Percentiles rank a stretch among this genome's conserved stretches.
These are phyloP conservation scores for Glaucopsyche alexis DNA, from an alignment of 2,888 invertebrate species.

Conservation along the genomic window DNA sequence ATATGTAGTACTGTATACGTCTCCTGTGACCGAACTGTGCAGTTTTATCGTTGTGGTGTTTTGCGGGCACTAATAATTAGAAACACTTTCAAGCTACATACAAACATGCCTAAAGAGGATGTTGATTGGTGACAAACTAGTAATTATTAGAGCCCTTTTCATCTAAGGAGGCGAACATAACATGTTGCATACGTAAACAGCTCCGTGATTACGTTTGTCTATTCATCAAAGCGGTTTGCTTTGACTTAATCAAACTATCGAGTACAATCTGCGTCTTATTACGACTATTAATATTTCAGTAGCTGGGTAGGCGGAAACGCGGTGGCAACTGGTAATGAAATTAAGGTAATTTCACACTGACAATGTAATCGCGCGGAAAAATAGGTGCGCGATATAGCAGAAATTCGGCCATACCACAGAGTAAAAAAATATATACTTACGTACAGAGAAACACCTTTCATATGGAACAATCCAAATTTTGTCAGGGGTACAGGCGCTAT, in stretches of 20 bases:
- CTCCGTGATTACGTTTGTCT: conserved; percentile 3
- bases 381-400: not conserved
- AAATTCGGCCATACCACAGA: not conserved
- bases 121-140: not conserved
- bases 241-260: conserved; percentile 25
- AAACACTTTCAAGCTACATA: too few species aligned
- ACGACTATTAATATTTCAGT: conserved; percentile 14
- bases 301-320: not conserved
- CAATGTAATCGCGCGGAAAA: not conserved
- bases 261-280: conserved; percentile 1
- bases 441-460: too few species aligned
- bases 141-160: not conserved
- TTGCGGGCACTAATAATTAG: too few species aligned
- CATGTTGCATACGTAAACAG: conserved; percentile 17
- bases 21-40: too few species aligned
- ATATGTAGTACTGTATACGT: too few species aligned
- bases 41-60: too few species aligned
- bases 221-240: conserved; percentile 19
- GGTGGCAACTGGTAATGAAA: not conserved
- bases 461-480: too few species aligned
- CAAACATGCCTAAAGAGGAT: not conserved
- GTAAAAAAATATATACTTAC: too few species aligned
- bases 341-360: not conserved
- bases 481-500: too few species aligned
- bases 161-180: not conserved